Percentiles rank a stretch among this genome's conserved stretches.
These are phyloP conservation scores for Carcharodon carcharias DNA, from an alignment of 2,797 vertebrate genomes.

Conservation along the genomic window DNA sequence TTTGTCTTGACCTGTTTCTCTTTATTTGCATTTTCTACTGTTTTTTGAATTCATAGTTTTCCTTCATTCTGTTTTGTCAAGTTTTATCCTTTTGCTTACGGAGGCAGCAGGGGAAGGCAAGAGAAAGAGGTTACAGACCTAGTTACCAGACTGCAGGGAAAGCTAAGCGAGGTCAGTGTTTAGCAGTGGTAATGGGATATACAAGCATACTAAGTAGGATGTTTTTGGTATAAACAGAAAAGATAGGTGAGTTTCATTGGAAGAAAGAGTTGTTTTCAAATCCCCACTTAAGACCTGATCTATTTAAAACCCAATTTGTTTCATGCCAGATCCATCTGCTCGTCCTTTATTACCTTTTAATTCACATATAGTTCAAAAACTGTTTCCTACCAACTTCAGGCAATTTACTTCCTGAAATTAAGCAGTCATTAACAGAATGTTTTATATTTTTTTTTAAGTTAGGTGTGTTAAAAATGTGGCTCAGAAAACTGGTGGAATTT, in stretches of 20 bases:
- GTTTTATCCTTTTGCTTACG: constrained; percentile 28
- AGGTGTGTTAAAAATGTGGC: neutral
- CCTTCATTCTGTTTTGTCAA: constrained; percentile 34
- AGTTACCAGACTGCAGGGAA: constrained; percentile 36
- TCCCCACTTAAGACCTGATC: neutral
- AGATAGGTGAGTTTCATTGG: neutral
- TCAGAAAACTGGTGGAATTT: neutral
- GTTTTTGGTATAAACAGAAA: neutral
- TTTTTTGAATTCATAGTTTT: constrained; percentile 9
- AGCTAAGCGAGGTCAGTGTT: constrained; percentile 31
- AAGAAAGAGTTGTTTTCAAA: no score
- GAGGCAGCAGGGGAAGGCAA: constrained; percentile 35
- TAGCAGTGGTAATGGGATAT: neutral
- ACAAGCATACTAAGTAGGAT: neutral
- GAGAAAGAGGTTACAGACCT: constrained; percentile 37
- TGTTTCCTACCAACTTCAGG: neutral
- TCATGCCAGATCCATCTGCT: neutral
- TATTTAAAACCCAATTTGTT: neutral
- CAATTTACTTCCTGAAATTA: neutral
- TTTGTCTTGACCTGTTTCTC: constrained; percentile 4
- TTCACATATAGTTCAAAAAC: neutral
- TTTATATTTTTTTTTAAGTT: neutral
- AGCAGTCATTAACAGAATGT: neutral
- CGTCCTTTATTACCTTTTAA: neutral
- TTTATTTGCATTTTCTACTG: neutral